phyloP scores from a whole-genome alignment of 30 jellyfish, hydroid and myxozoan species.

The Kudoa iwatai region DNA sequence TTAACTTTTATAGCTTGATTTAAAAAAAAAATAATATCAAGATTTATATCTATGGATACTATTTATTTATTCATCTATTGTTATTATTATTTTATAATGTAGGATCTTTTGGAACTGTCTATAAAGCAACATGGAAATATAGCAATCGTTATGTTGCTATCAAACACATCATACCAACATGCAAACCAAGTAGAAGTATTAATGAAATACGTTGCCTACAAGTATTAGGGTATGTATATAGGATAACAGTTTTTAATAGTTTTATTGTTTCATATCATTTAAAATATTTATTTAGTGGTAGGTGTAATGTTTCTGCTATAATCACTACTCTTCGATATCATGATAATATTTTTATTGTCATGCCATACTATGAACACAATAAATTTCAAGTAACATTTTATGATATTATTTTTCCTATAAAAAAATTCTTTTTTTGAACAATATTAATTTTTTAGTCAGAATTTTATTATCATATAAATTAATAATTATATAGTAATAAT shows the following conservation, averaged over 20 bases:
- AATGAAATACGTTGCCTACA: conserved; percentile 50
- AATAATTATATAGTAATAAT: too few species aligned
- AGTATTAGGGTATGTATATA: conserved; percentile 31
- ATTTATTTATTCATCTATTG: too few species aligned
- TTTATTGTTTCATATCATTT: background rate
- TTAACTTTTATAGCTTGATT: too few species aligned
- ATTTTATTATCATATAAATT: background rate
- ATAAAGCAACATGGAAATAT: too few species aligned
- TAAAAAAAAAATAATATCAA: too few species aligned
- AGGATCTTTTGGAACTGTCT: too few species aligned
- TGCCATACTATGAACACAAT: conserved; percentile 57
- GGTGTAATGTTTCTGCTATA: conserved; percentile 16
- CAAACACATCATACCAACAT: conserved; percentile 50
- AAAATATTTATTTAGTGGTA: conserved; percentile 23
- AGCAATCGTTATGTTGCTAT: too few species aligned
- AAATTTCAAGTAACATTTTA: conserved; percentile 21
- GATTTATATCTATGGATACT: too few species aligned
- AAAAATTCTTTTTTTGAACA: background rate
- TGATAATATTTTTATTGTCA: conserved; percentile 35
- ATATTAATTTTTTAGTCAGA: background rate
- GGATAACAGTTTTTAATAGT: background rate
- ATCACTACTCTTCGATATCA: conserved; percentile 27
- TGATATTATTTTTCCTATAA: background rate
- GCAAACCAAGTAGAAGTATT: conserved; percentile 41
- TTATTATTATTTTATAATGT: too few species aligned